Base-by-base conservation (phyloP, 2,797 vertebrate genomes). In the Pitangus sulphuratus region DNA sequence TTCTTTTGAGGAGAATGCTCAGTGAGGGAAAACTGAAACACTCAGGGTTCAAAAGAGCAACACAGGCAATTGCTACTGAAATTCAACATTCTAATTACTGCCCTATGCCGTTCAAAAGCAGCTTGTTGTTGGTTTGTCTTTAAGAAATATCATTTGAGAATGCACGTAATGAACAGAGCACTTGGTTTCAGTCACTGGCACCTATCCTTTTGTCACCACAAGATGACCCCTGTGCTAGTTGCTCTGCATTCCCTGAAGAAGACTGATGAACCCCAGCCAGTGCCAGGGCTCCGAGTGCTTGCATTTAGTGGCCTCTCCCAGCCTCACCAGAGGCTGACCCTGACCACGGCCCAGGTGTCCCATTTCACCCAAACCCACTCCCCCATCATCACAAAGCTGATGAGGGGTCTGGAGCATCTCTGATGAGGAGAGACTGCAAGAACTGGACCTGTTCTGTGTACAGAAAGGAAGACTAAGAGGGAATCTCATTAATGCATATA, bases 31-130 rank as follows among this genome's bases (percentile, higher is more conserved):
- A 95, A 78, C 48, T 2, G 2, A 92, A 86, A 79, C 65, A 78
- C 3, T 0, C 35, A 19, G 42, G 33, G 77, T 88, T 93, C 80
- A 82, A 79, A 80, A 82, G 91, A 44, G 69, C 58, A 88, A 62
- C 53, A 31, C 18, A 48, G 37, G 9, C 57, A 89, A 62, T 31
- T 58, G 62, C 82, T 37, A 76, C 74, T 45, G 54, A 87, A 94
- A 94, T 64, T 51, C 66, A 82, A 35, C 74, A 76, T 81, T 35
- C 30, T 42, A 48, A 35, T 51, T 30, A 72, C 17, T 31, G 31
- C 28, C 66, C n/a, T 69, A 58, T 66, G 54, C 42, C 20, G 22
- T 54, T 53, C 9, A 19, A 42, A 26, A 19, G n/a, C 22, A 66
- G 16, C 28, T 60, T 58, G n/a, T 6, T 60, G 51, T 33, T 8